Evolutionary conservation across 2,888 invertebrate species (phyloP).

Genomic region (Rhingia campestris): DNA sequence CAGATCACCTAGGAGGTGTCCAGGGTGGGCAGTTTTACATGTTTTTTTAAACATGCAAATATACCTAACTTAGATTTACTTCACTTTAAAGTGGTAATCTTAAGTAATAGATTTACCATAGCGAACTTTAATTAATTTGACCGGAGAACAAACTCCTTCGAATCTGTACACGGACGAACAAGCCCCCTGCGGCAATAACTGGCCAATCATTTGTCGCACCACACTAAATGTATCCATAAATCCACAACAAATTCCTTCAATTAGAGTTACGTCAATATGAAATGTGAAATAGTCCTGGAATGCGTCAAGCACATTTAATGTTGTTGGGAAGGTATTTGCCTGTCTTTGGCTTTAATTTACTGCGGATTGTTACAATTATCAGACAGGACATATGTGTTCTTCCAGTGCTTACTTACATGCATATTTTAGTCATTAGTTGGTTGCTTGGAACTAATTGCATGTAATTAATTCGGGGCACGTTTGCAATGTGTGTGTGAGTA

Average conservation of each 20-base stretch:
- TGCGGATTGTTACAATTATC: conserved; percentile 49
- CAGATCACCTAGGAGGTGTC: too few relatives aligned
- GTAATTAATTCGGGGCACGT: conserved; percentile 59
- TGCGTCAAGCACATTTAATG: conserved; percentile 18
- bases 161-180: too few relatives aligned
- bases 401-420: conserved; percentile 11
- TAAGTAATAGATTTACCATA: too few relatives aligned
- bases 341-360: conserved; percentile 19
- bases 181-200: too few relatives aligned
- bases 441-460: conserved; percentile 47
- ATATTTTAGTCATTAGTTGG: conserved; percentile 27
- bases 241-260: conserved; percentile 14
- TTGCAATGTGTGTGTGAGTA: conserved; percentile 17
- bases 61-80: too few relatives aligned
- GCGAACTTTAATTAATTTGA: too few relatives aligned
- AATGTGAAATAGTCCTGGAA: conserved; percentile 37
- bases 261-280: conserved; percentile 14
- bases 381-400: conserved; percentile 33
- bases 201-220: too few relatives aligned
- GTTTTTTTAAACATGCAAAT: too few relatives aligned
- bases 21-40: too few relatives aligned
- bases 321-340: not conserved
- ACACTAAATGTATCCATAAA: not conserved
- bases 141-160: too few relatives aligned
- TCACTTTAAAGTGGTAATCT: too few relatives aligned